Percentiles rank a stretch among this genome's conserved stretches.
Conservation (phyloP, 2,888 invertebrate species). For the Harpalus rufipes region DNA sequence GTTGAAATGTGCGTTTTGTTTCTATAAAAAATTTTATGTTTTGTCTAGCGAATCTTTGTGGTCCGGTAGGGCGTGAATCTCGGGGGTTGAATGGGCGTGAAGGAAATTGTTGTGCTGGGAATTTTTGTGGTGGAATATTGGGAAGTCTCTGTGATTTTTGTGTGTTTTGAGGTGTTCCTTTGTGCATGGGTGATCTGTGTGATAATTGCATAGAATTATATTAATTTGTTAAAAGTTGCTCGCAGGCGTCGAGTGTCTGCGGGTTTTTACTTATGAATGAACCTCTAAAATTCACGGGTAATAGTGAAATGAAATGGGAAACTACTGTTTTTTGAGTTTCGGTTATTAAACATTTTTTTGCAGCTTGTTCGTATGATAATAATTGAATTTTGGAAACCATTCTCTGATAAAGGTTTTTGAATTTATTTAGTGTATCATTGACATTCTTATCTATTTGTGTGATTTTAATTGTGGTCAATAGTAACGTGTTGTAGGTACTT, state of each 20-base stretch:
- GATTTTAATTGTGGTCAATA: slow-evolving; percentile 17
- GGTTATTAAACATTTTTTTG: not conserved
- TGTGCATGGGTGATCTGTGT: too few species aligned
- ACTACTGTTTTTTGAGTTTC: too few species aligned
- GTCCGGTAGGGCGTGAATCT: not conserved
- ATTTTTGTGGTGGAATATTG: slow-evolving; percentile 8
- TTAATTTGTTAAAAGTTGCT: slow-evolving; percentile 3
- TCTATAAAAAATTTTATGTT: not conserved
- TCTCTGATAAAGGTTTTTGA: too few species aligned
- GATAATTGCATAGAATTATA: not conserved
- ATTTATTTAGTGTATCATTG: too few species aligned
- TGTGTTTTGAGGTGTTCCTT: not conserved
- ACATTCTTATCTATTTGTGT: slow-evolving; percentile 19
- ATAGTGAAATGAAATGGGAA: slow-evolving; percentile 3
- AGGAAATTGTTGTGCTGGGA: too few species aligned
- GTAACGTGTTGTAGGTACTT: not conserved
- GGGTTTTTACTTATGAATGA: slow-evolving; percentile 22
- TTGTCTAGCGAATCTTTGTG: slow-evolving; percentile 7
- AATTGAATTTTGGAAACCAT: slow-evolving; percentile 10
- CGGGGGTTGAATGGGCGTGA: slow-evolving; percentile 1
- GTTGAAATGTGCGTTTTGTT: slow-evolving; percentile 39
- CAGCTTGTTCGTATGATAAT: not conserved
- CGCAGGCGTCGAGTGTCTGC: slow-evolving; percentile 4
- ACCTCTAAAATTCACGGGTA: not conserved
- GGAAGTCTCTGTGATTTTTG: not conserved